Conservation (phyloP, 2,797 vertebrate species). For the Sarcoramphus papa region DNA sequence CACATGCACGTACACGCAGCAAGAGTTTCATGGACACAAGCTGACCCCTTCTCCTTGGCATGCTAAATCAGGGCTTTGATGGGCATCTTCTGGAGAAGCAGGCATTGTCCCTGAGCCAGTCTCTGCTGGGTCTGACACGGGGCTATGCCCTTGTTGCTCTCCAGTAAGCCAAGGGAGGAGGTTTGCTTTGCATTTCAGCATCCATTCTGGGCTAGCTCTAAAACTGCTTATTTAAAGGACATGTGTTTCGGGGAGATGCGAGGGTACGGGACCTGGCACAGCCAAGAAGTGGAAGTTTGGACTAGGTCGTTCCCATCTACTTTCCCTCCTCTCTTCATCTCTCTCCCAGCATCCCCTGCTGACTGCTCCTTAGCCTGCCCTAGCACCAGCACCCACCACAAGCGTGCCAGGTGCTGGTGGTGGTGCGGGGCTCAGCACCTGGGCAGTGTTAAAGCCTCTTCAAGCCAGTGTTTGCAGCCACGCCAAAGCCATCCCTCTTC, state of each 20-base stretch:
- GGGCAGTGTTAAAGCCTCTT: not conserved
- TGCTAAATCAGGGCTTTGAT: not conserved
- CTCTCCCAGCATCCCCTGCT: not conserved
- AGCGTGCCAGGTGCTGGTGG: not conserved
- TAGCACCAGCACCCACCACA: not conserved
- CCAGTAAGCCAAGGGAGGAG: not conserved
- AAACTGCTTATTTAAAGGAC: not conserved
- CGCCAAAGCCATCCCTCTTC: not conserved
- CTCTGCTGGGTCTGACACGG: not conserved
- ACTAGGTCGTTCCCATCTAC: not conserved
- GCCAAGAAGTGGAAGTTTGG: not conserved
- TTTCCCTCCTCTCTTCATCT: not conserved
- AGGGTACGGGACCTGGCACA: not conserved
- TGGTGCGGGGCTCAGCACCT: not conserved
- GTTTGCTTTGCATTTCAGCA: not conserved
- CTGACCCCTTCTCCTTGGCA: not conserved
- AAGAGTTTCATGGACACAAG: not conserved
- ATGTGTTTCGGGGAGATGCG: accelerated
- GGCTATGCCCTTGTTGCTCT: not conserved
- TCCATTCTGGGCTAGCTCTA: not conserved
- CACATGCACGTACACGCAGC: accelerated
- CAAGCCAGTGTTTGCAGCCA: not conserved
- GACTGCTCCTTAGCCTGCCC: not conserved
- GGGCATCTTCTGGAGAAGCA: not conserved
- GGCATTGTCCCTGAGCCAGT: not conserved